Evolutionary conservation across 2,888 invertebrate species (phyloP), one percentile per base, ranked within the genome.

Genomic region (Polydrusus tereticollis): DNA sequence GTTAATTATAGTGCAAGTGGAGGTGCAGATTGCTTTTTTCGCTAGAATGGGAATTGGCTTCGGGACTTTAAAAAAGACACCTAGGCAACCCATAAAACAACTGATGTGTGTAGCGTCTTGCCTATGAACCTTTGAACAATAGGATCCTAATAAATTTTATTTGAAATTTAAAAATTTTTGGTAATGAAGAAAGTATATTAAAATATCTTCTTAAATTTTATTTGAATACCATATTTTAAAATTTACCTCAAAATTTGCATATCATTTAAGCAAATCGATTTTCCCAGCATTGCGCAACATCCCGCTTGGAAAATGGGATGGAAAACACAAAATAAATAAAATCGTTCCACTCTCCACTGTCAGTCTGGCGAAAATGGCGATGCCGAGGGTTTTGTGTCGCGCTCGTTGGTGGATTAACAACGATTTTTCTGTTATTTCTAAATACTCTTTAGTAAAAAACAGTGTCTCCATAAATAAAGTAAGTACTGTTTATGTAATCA

Each of bases 381-480:
- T 84, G 74, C 81, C 83, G 78, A 82, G 84, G 78, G 82, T 84
- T 80, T 80, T 84, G 80, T 84, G 82, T 80, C 83, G 83, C 77
- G 81, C 82, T 82, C 83, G 84, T 76, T 81, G 83, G 77, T 77
- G 84, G 63, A 78, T 82, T 78, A 81, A 81, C 80, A 83, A 82
- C 82, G 85, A 85, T 80, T 79, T 83, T 81, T 82, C 82, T 77
- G 81, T 80, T 78, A 78, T 84, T 82, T 81, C 82, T 71, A 83
- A 83, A 79, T 82, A 82, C 77, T 78, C 82, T 72, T 77, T 81
- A 67, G 64, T 83, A 73, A 76, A 80, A 64, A 84, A 81, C 76
- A 80, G 80, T 77, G 80, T 80, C 75, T 78, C 80, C 73, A 78
- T 83, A 77, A 83, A 83, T 80, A 83, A 84, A 81, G 85, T 85